Percentiles rank a stretch among this genome's conserved stretches.
phyloP scores from a whole-genome alignment of 2,888 invertebrate species.

The Pherbina coryleti region DNA sequence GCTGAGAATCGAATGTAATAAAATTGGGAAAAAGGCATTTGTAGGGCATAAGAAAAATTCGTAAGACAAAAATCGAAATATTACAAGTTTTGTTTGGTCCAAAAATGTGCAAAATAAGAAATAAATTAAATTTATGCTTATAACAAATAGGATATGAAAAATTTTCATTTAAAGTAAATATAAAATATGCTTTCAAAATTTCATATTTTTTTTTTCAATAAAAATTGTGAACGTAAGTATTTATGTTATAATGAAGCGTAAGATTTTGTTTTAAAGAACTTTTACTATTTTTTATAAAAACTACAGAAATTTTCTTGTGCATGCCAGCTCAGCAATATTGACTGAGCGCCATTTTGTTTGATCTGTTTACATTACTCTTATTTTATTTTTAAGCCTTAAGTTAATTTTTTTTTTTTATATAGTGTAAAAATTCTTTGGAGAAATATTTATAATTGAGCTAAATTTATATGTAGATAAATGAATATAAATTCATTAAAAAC shows the following conservation, averaged over 20 bases:
- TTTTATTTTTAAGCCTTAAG: not conserved
- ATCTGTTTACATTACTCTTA: too few species aligned
- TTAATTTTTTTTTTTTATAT: not conserved
- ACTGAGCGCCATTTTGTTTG: too few species aligned
- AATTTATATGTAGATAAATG: not conserved
- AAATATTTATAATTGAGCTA: slow-evolving; percentile 1
- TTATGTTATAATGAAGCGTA: too few species aligned
- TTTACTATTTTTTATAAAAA: too few species aligned
- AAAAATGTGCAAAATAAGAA: slow-evolving; percentile 27
- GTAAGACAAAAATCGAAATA: not conserved
- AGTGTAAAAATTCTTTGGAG: not conserved
- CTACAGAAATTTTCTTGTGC: too few species aligned
- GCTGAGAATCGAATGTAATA: slow-evolving; percentile 38
- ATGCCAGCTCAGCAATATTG: too few species aligned
- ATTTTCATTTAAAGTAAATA: not conserved
- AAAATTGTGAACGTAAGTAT: too few species aligned
- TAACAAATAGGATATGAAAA: slow-evolving; percentile 8
- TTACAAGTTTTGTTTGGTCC: slow-evolving; percentile 24
- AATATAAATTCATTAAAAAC: not conserved
- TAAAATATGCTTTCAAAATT: not conserved
- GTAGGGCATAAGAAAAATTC: not conserved
- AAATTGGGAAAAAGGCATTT: slow-evolving; percentile 25
- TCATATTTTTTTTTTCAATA: too few species aligned
- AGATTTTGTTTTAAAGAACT: too few species aligned
- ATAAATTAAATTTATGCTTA: not conserved